Evolutionary conservation across 2,797 vertebrate species (phyloP), one percentile per base, ranked within the genome.

Genomic region (Psittacula derbiana): DNA sequence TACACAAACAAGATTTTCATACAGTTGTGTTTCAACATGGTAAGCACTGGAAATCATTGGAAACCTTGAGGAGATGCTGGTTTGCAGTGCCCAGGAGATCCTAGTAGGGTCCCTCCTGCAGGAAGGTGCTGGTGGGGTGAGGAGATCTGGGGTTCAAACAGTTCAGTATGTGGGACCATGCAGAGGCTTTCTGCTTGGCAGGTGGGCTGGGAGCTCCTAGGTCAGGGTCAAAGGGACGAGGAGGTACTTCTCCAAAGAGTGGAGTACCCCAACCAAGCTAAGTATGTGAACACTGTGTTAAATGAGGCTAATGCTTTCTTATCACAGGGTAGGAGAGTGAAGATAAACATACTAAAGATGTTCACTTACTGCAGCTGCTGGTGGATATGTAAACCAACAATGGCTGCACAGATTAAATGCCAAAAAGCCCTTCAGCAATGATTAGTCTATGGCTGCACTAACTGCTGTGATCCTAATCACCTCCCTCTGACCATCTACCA

Each of bases 361-460:
- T 58, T 94, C 90, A 58, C 75, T 93, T 53, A 27, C 57, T 61
- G 80, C 65, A 83, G 79, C 1, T 57, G 15, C 93, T 83, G 57
- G 43, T 3, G 11, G 93, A 86, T 86, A 55, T 36, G 40, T 36
- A 69, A 90, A 75, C 57, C 64, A 49, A n/a, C 1, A 8, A 11
- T 66, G 87, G 71, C 87, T 88, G 87, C 60, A 47, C 4, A 6
- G 82, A 90, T 61, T 23, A 83, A 69, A 52, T 3, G 66, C 87
- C 87, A 94, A 74, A 85, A 93, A 91, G 49, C 94, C 84, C 88
- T 93, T 78, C 79, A 61, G 94, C 82, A 24, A 5, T 18, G 69
- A 83, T 71, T 44, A 91, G 80, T 70, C 47, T 62, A 71, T 20
- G 88, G 80, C 89, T 86, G 76, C 81, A 12, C 14, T 5, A 58